Evolutionary conservation across 1,140 invertebrate species (phyloP), one percentile per base, ranked within the genome.

Genomic region (Drosophila murphyi): DNA sequence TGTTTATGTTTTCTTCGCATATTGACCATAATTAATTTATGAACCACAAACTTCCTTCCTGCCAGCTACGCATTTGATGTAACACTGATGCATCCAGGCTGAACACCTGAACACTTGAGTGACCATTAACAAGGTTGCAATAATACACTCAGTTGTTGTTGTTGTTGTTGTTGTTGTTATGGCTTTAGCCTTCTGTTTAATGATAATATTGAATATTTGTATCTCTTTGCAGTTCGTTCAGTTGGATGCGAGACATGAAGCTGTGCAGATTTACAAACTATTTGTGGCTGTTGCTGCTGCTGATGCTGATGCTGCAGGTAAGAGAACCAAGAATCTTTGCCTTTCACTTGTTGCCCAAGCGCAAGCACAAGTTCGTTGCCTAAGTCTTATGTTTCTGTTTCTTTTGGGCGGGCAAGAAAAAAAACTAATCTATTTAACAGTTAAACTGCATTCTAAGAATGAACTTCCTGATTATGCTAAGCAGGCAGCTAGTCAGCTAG

Each of bases 351-450:
- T 81, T 76, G 71, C 61, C 20, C 43, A 79, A 77, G 62, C 51
- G 3, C 2, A n/a, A n/a, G 3, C n/a, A n/a, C 54, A 43, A 60
- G 70, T 75, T 82, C 35, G 68, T 91, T 80, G 75, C 83, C 43
- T 65, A 89, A 90, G 77, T 71, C 73, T 82, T 82, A 80, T 73
- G 80, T 86, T 75, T 82, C 35, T 29, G 34, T 29, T 37, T 52
- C 59, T 56, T 39, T 60, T 64, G 50, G 51, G 1, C 10, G 39
- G 10, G 39, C 20, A 20, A 20, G 20, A 20, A 43, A 3, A 72
- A 82, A 88, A 89, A 78, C 85, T 85, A 89, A 89, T 89, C 85
- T 89, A 81, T 78, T 89, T 85, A 89, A 89, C 80, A 89, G 85
- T 89, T 77, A 80, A 80, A 54, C 52, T 61, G 70, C 78, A 78